Evolutionary conservation across 2,888 invertebrate genomes (phyloP), one percentile per base, ranked within the genome.

Genomic region (Druceiella hillmani): DNA sequence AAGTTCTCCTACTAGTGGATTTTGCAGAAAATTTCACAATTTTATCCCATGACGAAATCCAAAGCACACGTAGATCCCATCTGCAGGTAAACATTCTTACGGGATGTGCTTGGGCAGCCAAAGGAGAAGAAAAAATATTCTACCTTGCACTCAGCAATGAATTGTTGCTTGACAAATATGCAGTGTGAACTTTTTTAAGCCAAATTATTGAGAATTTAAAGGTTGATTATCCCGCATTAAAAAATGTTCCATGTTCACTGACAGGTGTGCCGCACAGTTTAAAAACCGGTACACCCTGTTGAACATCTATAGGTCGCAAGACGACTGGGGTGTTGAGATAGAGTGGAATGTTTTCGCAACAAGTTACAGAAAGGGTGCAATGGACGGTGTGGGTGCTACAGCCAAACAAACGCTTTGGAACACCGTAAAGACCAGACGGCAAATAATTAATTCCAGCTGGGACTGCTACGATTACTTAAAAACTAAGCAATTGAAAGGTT

Each of bases 351-450:
- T 38, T 32, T 42, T 42, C 17, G 35, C 42, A 4, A 15, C 42
- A n/a, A 38, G 39, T 30, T 39, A 43, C 16, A 36, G 43, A 13
- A 40, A 43, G 32, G 40, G 36, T 5, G 40, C 43, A 11, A 15
- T 43, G 2, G 43, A 40, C 31, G 43, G 43, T 5, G 11, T 36
- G 4, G 39, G 43, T 25, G 39, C 38, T 7, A 35, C 17, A 15
- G 35, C 32, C n/a, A 42, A 42, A 16, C 11, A 26, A 10, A 10
- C 14, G 15, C 11, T 41, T 27, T 41, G 38, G 41, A 16, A 11
- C 9, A 33, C 36, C 9, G 30, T 40, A 17, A 40, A 16, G 29
- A 24, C 34, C 20, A 33, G 37, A 14, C 6, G 27, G n/a, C 16
- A 13, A 29, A 14, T 12, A 12, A 34, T 39, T 22, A 15, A 10